Evolutionary conservation across 2,113 vertebrate genomes (phyloP).

Genomic region (Salvator merianae): DNA sequence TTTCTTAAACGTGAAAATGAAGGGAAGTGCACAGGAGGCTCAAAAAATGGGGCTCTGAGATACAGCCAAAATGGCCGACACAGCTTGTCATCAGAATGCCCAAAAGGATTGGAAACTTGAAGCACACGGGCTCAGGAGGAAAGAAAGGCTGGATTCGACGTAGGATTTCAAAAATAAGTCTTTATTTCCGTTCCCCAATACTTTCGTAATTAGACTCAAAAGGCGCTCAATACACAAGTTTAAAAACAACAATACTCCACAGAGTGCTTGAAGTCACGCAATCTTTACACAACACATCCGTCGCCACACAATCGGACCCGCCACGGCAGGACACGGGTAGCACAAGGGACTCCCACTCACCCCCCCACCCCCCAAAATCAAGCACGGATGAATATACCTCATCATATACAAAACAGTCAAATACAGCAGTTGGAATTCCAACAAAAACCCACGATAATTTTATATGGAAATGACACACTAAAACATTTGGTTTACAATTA

Average conservation of each 20-base stretch:
- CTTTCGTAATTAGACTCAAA: fast-evolving
- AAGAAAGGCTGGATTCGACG: neutral
- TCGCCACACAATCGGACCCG: neutral
- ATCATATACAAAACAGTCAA: neutral
- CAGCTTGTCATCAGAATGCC: neutral
- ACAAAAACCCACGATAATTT: neutral
- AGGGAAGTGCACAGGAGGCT: neutral
- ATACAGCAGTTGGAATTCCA: neutral
- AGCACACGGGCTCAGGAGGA: neutral
- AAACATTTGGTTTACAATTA: neutral
- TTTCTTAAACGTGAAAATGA: neutral
- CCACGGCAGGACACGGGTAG: neutral
- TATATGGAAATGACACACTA: neutral
- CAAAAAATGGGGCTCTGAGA: neutral
- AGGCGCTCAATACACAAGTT: neutral
- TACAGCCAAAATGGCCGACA: neutral
- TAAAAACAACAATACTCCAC: conserved; percentile 12
- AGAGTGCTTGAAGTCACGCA: neutral
- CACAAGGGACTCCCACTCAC: too few relatives aligned
- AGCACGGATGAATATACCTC: neutral
- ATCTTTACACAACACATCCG: neutral
- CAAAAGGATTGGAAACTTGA: neutral
- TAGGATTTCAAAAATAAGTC: neutral
- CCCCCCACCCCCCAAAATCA: neutral
- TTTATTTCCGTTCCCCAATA: conserved; percentile 48